Evolutionary conservation across 2,888 invertebrate genomes (phyloP).

Genomic region (Cerastis rubricosa): DNA sequence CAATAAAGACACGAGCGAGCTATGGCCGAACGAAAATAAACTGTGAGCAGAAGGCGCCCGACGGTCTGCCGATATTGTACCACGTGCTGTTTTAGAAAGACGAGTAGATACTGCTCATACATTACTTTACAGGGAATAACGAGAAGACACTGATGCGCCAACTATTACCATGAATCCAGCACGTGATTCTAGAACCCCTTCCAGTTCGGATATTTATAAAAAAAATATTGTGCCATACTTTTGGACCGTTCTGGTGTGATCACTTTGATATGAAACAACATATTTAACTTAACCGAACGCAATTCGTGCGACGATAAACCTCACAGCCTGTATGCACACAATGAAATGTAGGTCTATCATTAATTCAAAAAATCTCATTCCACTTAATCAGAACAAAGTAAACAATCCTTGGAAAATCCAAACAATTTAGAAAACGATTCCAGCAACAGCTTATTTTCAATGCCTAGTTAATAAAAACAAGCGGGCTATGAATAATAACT

Average conservation of each 20-base stretch:
- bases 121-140: neutral
- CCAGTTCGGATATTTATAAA: neutral
- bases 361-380: slow-evolving; percentile 17
- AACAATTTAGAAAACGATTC: slow-evolving; percentile 28
- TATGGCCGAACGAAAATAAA: slow-evolving; percentile 59
- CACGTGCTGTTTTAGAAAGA: slow-evolving; percentile 60
- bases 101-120: slow-evolving; percentile 45
- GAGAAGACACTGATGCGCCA: neutral
- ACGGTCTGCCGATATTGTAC: slow-evolving; percentile 70
- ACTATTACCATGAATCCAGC: neutral
- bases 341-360: slow-evolving; percentile 15
- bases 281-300: neutral
- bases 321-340: neutral
- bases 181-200: neutral
- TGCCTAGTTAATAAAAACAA: slow-evolving; percentile 46
- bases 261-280: neutral
- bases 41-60: slow-evolving; percentile 68
- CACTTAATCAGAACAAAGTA: slow-evolving; percentile 27
- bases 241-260: neutral
- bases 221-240: neutral
- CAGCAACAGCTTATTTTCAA: slow-evolving; percentile 46
- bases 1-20: slow-evolving; percentile 39
- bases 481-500: slow-evolving; percentile 20
- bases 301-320: too few relatives aligned
- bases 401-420: slow-evolving; percentile 20